Conservation (phyloP, 2,888 invertebrate species). For the Aleiodes testaceus region DNA sequence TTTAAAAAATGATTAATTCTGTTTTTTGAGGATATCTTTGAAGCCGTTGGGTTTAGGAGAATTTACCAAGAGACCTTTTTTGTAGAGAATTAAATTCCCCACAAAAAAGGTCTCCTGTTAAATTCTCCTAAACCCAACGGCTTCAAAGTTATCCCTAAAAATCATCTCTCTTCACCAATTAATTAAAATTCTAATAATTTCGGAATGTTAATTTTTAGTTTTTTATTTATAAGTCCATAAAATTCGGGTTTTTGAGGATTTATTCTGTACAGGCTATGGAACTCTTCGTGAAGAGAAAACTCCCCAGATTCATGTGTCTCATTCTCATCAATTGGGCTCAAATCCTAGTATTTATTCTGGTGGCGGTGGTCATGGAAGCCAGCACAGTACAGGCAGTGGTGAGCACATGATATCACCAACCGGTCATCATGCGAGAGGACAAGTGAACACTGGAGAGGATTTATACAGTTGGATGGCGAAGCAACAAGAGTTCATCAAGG, state of each 20-base stretch:
- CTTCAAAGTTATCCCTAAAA: background rate
- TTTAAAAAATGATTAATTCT: background rate
- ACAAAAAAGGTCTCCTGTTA: too few relatives aligned
- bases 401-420: conserved; percentile 73
- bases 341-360: conserved; percentile 77
- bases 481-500: conserved; percentile 80
- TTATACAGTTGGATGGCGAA: conserved; percentile 98
- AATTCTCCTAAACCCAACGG: too few relatives aligned
- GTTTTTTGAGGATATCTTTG: background rate
- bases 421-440: conserved; percentile 74
- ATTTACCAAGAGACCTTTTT: too few relatives aligned
- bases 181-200: too few relatives aligned
- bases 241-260: background rate
- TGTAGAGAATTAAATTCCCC: too few relatives aligned
- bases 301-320: conserved; percentile 70
- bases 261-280: conserved; percentile 81
- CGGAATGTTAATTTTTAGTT: background rate
- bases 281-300: conserved; percentile 81
- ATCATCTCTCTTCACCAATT: too few relatives aligned
- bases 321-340: conserved; percentile 77
- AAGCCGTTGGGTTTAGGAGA: too few relatives aligned
- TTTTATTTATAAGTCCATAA: background rate
- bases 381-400: conserved; percentile 70
- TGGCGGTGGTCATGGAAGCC: conserved; percentile 68
- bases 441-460: conserved; percentile 84